Evolutionary conservation across 2,113 vertebrate species (phyloP), one percentile per base, ranked within the genome.

Genomic region (Piliocolobus tephrosceles): DNA sequence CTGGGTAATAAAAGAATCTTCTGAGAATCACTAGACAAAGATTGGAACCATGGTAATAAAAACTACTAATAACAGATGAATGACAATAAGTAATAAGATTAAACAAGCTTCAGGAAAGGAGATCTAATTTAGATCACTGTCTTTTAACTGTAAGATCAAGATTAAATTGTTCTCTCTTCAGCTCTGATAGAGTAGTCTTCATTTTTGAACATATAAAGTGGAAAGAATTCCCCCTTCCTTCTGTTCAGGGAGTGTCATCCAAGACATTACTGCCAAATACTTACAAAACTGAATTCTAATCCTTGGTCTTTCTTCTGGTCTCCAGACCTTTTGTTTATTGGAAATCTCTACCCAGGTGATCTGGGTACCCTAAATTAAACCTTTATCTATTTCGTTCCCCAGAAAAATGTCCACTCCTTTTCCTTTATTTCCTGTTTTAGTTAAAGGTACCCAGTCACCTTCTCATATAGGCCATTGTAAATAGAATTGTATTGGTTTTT

Each of bases 191-290:
- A 78, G 9, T 91, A 87, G 47, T 30, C 47, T 94, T 80, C 5
- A 11, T 86, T 96, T 95, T 93, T 80, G 3, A 93, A 85, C 45
- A n/a, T 66, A 50, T 32, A 68, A 82, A 93, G 70, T 89, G 22
- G 40, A 52, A 35, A 70, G 3, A 95, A 35, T 91, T 57, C 0
- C 35, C 20, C 20, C 30, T 32, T 50, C 50, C 25, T 40, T 2
- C 1, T 57, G 17, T 88, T 58, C 32, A n/a, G 38, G 16, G 25
- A 76, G 45, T 82, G 7, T 40, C 25, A 76, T n/a, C 8, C 18
- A 38, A 70, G 30, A 68, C 61, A 16, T 81, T 80, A 86, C 30
- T 89, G 50, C 22, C 89, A 25, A 92, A 76, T n/a, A 70, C 27
- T 91, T 84, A 58, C 2, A 87, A 35, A 80, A 79, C 8, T 90